Conservation (phyloP, 2,888 invertebrate genomes). For the Sisyra terminalis region DNA sequence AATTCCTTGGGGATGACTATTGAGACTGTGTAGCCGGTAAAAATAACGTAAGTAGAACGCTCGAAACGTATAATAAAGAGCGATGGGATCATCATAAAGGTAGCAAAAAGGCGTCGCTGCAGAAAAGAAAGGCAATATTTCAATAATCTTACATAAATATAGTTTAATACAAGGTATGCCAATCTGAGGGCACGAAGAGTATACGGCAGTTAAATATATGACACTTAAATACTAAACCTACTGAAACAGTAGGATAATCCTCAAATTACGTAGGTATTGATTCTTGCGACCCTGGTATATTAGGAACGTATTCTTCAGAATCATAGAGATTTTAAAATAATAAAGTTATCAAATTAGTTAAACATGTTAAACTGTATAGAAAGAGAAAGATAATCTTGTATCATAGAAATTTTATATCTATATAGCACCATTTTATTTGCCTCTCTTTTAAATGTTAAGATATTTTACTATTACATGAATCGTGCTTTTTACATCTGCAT, state of each 20-base stretch:
- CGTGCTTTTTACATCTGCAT: no score
- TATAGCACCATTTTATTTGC: no score
- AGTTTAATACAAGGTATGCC: not conserved
- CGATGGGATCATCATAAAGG: conserved; percentile 73
- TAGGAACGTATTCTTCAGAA: no score
- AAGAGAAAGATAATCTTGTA: no score
- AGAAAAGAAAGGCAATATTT: conserved; percentile 11
- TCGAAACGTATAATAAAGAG: conserved; percentile 77
- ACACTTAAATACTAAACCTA: not conserved
- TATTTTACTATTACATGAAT: no score
- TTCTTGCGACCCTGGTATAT: not conserved
- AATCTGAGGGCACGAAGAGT: not conserved
- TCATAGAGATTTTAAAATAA: no score
- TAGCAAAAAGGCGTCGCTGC: conserved; percentile 90
- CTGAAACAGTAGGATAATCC: not conserved
- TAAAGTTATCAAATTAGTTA: no score
- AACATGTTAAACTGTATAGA: no score
- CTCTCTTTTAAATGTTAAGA: no score
- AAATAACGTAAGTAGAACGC: conserved; percentile 85
- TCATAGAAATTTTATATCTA: no score
- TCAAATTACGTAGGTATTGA: not conserved
- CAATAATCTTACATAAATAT: not conserved
- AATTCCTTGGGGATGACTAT: conserved; percentile 86
- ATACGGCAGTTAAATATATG: not conserved
- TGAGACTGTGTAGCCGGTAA: conserved; percentile 81